Base-by-base conservation (phyloP, 2,888 invertebrate species). In the Creontiades dilutus region DNA sequence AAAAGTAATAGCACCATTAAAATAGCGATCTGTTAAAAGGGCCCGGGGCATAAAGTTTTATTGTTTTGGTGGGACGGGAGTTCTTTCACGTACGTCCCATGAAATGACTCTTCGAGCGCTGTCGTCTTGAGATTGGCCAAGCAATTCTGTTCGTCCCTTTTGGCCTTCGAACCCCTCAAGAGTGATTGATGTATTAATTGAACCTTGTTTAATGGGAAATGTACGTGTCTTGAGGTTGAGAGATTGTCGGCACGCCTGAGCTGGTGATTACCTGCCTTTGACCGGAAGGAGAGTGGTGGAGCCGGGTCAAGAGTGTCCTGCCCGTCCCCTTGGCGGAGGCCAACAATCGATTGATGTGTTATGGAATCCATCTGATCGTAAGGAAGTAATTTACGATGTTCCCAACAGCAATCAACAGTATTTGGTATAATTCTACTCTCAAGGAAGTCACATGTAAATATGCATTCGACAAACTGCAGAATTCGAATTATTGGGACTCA, bases 181-280 rank as follows among this genome's bases (percentile, higher is more conserved):
- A 28, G 85, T 85, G 85, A 85, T 85, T 85, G 85, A 85, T 85
- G 85, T 85, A 85, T 85, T 85, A 85, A 85, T 85, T 85, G 85
- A 57, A 55, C 85, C 85, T 57, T 37, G 57, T 85, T 85, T 85
- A 85, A 85, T 85, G 57, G 85, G 57, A 61, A 85, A 57, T 28
- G 85, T 85, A 85, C 85, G 85, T 85, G 85, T 55, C 57, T 57
- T 82, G 82, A 7, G 47, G 61, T 11, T 46, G 57, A n/a, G 85
- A 37, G 78, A 61, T 61, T 61, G 85, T 61, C 55, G 37, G 85
- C 61, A 57, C 85, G 57, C 85, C 37, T 46, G 9, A 47, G 78
- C 46, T 19, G 37, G 78, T 78, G 47, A 78, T 78, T 78, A 78
- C 78, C 76, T 37, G 27, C 76, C 78, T 78, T 78, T 78, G 78